phyloP scores from a whole-genome alignment of 1,140 invertebrate genomes.

The Trachymyrmex cornetzi region DNA sequence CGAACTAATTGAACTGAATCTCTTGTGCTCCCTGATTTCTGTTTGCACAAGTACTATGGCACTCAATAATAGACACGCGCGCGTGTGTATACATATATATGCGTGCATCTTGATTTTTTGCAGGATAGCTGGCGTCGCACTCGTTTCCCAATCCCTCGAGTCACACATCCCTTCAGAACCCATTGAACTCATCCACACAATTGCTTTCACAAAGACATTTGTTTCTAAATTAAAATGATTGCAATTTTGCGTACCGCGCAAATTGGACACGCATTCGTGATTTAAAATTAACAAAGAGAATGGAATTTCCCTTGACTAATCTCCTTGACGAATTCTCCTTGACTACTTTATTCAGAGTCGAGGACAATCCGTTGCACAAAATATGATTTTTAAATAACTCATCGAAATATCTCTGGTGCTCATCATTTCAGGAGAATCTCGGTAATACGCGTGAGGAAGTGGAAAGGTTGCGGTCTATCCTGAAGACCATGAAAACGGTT shows the following conservation, averaged over 20 bases:
- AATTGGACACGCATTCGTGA: neutral
- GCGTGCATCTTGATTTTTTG: slow-evolving; percentile 79
- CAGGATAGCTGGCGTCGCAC: slow-evolving; percentile 87
- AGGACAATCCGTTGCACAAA: slow-evolving; percentile 34
- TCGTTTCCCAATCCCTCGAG: slow-evolving; percentile 78
- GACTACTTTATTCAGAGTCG: neutral
- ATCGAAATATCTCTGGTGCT: slow-evolving; percentile 25
- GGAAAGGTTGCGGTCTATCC: slow-evolving; percentile 80
- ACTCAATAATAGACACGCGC: slow-evolving; percentile 9
- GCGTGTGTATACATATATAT: slow-evolving; percentile 24
- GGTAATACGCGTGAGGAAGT: slow-evolving; percentile 84
- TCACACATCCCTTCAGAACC: slow-evolving; percentile 54
- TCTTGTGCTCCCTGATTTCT: slow-evolving; percentile 20
- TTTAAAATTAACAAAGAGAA: slow-evolving; percentile 3
- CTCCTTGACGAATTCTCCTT: slow-evolving; percentile 36
- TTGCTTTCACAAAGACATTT: slow-evolving; percentile 49
- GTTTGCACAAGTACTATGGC: slow-evolving; percentile 30
- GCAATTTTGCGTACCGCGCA: neutral
- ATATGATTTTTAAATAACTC: slow-evolving; percentile 1
- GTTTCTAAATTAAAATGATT: slow-evolving; percentile 31
- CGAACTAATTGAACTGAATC: neutral
- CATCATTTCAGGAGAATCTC: slow-evolving; percentile 85
- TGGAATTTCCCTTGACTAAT: neutral
- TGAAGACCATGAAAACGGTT: slow-evolving; percentile 80
- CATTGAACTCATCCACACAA: slow-evolving; percentile 37